Evolutionary conservation across 64 coral and sea anemone species (phyloP), one percentile per base, ranked within the genome.

Genomic region (Montipora cactus): DNA sequence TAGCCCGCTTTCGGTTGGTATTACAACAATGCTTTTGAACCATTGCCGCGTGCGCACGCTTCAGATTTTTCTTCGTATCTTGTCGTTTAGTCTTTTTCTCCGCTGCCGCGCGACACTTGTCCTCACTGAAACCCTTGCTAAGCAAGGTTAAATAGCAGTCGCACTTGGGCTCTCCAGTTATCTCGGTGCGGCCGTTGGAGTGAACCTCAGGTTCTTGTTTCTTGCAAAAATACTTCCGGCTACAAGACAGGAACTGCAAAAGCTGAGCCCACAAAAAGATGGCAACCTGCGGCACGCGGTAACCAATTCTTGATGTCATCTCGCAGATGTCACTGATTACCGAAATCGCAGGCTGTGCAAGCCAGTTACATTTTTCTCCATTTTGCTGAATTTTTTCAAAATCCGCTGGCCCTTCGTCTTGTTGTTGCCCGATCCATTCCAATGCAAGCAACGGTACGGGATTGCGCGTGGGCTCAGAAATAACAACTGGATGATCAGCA

Each of bases 241-340:
- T 51, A 13, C 82, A 72, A 64, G 66, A 86, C 44, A 86, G 18
- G 0, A 86, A 64, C 64, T 86, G 82, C 16, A 86, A 2, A 10
- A 86, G 49, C 66, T 86, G 82, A 47, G 67, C 64, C 82, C 82
- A 86, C 6, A 86, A 59, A 20, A 86, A 86, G 16, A 86, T 72
- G 47, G 82, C 82, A 5, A 64, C 66, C 15, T 68, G 48, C 7
- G 82, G 82, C 1, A 86, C 66, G 19, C 67, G 66, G 64, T 86
- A 44, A 12, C 82, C 45, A 15, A 86, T 14, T 15, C 19, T 67
- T 2, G 82, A 51, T 10, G 82, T 86, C 62, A 49, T 70, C 47
- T 86, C 82, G 47, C 82, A 86, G 44, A 86, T 47, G 19, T 86
- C 82, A 46, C 82, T 71, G 82, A 86, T 50, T 64, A 67, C 47